Evolutionary conservation across 2,113 vertebrate genomes (phyloP).

Genomic region (Periophthalmus modestus): DNA sequence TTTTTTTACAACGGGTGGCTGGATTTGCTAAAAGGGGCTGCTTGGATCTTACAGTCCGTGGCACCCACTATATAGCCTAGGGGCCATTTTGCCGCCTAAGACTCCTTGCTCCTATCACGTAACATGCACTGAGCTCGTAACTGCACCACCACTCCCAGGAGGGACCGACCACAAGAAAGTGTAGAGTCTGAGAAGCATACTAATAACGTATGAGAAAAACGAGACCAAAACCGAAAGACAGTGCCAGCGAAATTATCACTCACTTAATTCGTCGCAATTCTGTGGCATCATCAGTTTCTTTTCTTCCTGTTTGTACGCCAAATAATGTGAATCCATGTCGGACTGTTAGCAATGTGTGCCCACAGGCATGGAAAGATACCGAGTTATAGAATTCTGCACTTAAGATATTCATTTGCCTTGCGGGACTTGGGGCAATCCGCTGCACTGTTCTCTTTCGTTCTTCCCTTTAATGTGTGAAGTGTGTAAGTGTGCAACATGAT

Average conservation of each 20-base stretch:
- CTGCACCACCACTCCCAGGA: constrained; percentile 68
- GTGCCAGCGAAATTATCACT: constrained; percentile 66
- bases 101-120: constrained; percentile 64
- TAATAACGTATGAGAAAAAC: constrained; percentile 61
- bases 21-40: constrained; percentile 49
- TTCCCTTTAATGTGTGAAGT: constrained; percentile 36
- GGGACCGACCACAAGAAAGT: constrained; percentile 51
- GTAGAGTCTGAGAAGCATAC: constrained; percentile 64
- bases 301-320: constrained; percentile 13
- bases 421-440: constrained; percentile 41
- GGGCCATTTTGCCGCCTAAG: constrained; percentile 37
- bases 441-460: constrained; percentile 45
- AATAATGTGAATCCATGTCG: constrained; percentile 19
- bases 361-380: constrained; percentile 34
- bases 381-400: constrained; percentile 50
- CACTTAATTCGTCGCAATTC: constrained; percentile 70
- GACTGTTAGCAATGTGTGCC: constrained; percentile 27
- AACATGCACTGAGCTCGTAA: constrained; percentile 69
- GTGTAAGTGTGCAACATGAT: constrained; percentile 14
- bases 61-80: constrained; percentile 44
- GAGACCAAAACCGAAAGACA: constrained; percentile 31
- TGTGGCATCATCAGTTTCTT: constrained; percentile 55
- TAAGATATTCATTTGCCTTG: constrained; percentile 57
- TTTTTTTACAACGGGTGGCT: constrained; percentile 60
- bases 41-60: constrained; percentile 34